Conservation (phyloP, 2,797 vertebrate genomes). For the Ctenosaura bakeri region DNA sequence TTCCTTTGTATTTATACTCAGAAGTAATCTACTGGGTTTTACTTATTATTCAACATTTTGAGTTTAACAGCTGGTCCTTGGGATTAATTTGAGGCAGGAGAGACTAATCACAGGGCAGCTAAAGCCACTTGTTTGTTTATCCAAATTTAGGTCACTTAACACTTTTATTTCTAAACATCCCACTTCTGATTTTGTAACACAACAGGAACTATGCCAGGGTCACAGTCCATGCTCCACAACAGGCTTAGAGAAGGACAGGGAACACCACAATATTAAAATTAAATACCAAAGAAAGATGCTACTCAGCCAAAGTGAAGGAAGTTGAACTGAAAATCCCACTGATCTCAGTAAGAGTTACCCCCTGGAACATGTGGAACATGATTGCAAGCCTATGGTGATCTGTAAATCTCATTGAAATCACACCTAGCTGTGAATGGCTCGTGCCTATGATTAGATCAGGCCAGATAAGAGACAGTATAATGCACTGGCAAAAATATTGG, state of each 20-base stretch:
- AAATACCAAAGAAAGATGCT: background rate
- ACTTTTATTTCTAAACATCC: conserved; percentile 37
- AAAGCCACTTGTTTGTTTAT: conserved; percentile 20
- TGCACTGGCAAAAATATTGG: background rate
- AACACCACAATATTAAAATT: background rate
- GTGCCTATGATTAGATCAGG: background rate
- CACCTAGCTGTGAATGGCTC: background rate
- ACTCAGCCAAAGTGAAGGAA: background rate
- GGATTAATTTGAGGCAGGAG: conserved; percentile 26
- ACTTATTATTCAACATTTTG: conserved; percentile 8
- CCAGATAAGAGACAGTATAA: background rate
- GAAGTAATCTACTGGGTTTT: background rate
- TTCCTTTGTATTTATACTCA: background rate
- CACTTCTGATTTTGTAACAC: background rate
- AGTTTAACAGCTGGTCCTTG: conserved; percentile 22
- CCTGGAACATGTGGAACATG: background rate
- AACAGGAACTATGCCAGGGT: background rate
- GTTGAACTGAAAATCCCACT: background rate
- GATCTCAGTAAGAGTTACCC: background rate
- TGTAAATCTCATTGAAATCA: background rate
- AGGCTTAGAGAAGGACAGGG: background rate
- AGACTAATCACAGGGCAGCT: conserved; percentile 16
- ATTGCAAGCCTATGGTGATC: background rate
- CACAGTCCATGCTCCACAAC: background rate
- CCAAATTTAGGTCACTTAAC: conserved; percentile 35